A percentile compares a stretch with the other conserved stretches of the same genome.
These are phyloP conservation scores for Kradibia gibbosae DNA, from an alignment of 1,140 invertebrate genomes.

Conservation along the genomic window DNA sequence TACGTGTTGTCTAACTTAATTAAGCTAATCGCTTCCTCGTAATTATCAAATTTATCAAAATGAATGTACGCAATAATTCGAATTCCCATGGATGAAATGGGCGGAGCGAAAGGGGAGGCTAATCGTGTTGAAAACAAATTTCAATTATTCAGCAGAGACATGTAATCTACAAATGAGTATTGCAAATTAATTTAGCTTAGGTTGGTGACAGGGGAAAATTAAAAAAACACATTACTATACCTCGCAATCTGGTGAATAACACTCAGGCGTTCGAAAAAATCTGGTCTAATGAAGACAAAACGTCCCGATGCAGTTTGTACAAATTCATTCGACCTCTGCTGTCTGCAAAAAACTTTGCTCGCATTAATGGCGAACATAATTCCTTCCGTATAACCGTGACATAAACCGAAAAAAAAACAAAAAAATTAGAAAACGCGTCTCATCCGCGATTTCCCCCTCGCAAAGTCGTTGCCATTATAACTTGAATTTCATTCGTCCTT, in stretches of 20 bases:
- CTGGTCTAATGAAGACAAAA: constrained; percentile 36
- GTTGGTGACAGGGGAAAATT: not conserved
- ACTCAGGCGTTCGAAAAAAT: not conserved
- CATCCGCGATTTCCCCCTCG: not conserved
- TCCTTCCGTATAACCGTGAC: constrained; percentile 14
- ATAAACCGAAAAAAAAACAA: too few relatives aligned
- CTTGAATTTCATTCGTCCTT: constrained; percentile 27
- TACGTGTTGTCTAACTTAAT: not conserved
- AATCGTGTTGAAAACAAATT: not conserved
- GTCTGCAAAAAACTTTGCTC: constrained; percentile 33
- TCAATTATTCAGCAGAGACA: not conserved
- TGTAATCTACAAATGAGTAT: not conserved
- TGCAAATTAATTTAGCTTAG: not conserved
- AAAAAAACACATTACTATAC: constrained; percentile 20
- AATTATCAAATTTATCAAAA: not conserved
- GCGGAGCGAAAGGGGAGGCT: too few relatives aligned
- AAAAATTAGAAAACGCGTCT: not conserved
- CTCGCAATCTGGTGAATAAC: not conserved
- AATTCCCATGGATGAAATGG: not conserved
- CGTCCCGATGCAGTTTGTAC: not conserved
- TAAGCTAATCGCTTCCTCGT: not conserved
- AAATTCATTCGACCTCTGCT: not conserved
- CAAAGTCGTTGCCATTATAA: not conserved
- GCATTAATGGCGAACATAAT: constrained; percentile 38
- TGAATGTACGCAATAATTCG: not conserved